A percentile compares a stretch with the other conserved stretches of the same genome.
These are phyloP conservation scores for Atlantisia rogersi DNA, from an alignment of 2,113 vertebrate genomes.

Conservation along the genomic window DNA sequence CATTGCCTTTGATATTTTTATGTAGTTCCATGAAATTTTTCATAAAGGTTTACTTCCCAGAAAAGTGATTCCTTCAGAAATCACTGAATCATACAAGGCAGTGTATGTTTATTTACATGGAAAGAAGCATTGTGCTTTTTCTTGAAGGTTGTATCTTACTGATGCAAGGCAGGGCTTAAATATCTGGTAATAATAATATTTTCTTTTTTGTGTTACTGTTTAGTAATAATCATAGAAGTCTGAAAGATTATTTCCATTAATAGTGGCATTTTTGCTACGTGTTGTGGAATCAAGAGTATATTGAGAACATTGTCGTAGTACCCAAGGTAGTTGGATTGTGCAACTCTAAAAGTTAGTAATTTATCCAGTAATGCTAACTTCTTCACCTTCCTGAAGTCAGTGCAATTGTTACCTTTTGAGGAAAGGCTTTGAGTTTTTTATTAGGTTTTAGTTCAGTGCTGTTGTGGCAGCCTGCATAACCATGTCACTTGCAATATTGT, in stretches of 20 bases:
- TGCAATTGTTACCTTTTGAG: background rate
- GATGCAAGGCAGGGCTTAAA: background rate
- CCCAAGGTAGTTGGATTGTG: background rate
- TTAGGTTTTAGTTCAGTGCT: background rate
- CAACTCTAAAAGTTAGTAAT: background rate
- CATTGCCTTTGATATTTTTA: background rate
- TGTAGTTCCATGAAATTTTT: background rate
- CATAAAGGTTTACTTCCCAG: background rate
- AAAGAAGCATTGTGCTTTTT: background rate
- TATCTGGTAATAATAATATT: background rate
- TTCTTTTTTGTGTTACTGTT: background rate
- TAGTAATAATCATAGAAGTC: background rate
- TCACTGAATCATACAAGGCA: background rate
- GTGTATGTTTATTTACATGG: background rate
- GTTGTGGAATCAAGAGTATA: background rate
- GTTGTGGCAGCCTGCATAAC: background rate
- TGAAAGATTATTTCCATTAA: background rate
- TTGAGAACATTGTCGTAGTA: background rate
- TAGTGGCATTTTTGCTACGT: background rate
- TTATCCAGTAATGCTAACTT: background rate
- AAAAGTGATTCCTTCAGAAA: accelerated
- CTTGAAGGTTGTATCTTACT: background rate
- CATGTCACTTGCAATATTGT: background rate
- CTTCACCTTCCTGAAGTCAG: background rate
- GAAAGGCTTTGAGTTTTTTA: background rate